Evolutionary conservation across 2,888 invertebrate genomes (phyloP), one percentile per base, ranked within the genome.

Genomic region (Lasioglossum calceatum): DNA sequence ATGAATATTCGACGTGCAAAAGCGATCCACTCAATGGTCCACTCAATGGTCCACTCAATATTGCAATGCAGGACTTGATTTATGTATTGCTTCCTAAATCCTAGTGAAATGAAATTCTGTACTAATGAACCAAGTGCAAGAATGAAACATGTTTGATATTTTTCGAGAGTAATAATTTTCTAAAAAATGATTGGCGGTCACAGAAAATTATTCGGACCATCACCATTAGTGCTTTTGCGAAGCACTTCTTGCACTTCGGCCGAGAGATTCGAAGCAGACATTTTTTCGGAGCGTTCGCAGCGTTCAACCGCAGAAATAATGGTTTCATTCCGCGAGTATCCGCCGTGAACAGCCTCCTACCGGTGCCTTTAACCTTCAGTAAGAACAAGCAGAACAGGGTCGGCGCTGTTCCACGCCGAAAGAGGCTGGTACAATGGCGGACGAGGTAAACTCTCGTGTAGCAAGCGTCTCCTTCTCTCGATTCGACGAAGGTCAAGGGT

Each of bases 401-500:
- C 80, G 88, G 39, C 72, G 85, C 71, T 82, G 82, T 79, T 87
- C 74, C 79, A 84, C 74, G 74, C 78, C 82, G 82, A 79, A 84
- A 87, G 73, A 76, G 81, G 72, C 84, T 76, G 86, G 81, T 81
- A 84, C 85, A 88, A 87, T 81, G 82, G 82, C 81, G 70, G 64
- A 76, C 64, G 82, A 72, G 67, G 77, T 78, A 75, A 74, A 79
- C 67, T 80, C 47, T 16, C 70, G 84, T 85, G 82, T 80, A 75
- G 54, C 82, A 23, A 75, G 77, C 23, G 16, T 7, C 78, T 82
- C 58, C 47, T 76, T 82, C 83, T 80, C 82, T 79, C 86, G 42
- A 84, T 87, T 81, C 84, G 77, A 10, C 84, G 81, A 85, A 83
- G 89, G 89, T 88, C 87, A 89, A 85, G 84, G 87, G 86, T 84